Evolutionary conservation across 2,113 vertebrate genomes (phyloP), one percentile per base, ranked within the genome.

Genomic region (Lepisosteus osseus): DNA sequence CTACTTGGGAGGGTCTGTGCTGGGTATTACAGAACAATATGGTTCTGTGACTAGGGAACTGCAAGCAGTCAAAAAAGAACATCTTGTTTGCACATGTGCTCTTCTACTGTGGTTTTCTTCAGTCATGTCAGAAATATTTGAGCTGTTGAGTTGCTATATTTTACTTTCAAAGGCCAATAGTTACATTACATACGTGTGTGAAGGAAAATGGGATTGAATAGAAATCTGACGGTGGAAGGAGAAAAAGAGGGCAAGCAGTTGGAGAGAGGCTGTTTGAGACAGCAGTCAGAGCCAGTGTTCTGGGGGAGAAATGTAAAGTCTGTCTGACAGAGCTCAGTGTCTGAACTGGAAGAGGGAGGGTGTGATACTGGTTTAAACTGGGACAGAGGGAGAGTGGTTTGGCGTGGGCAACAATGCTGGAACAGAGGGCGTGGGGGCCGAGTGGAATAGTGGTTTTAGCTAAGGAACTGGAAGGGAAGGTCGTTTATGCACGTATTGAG

Each of bases 41-140:
- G 17, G 47, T 40, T 54, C 66, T 54, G 51, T 54, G 29, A 68
- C 9, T 55, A 40, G 42, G 59, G 41, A 54, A 47, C 69, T 71
- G 57, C 29, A 62, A 62, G 15, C n/a, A 62, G 44, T 67, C 65
- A 29, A 43, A 61, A 9, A 29, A 55, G 47, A 61, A 54, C 61
- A 71, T 79, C 67, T 72, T 67, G 64, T 66, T 41, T 65, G 62
- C 70, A 73, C 54, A 61, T 71, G 54, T 71, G 65, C 29, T 54
- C 59, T 7, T 13, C 68, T 67, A 57, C 71, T 61, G 65, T 71
- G 67, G 59, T 65, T 14, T 63, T 68, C 67, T 74, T 54, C 55
- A 45, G 55, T 71, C 9, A 62, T 59, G 64, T 61, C 7, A 67
- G 40, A 64, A 63, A 56, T 62, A 61, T 73, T 69, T 61, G 61